Evolutionary conservation across 2,113 vertebrate species (phyloP).

Genomic region (Perognathus longimembris): DNA sequence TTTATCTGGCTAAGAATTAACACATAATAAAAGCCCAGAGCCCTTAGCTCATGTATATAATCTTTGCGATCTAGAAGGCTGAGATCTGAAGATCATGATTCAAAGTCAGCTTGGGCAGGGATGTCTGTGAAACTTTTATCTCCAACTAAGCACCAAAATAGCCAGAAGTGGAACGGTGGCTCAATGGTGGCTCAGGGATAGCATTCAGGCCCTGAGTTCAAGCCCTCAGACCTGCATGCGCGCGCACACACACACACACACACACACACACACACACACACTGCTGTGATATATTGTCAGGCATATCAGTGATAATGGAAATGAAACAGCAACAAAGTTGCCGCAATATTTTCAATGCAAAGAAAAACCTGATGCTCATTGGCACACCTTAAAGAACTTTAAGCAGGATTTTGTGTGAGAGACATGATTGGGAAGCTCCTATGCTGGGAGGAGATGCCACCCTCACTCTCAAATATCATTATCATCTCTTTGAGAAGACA

Average conservation of each 20-base stretch:
- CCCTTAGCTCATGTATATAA: no score
- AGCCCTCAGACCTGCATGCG: background rate
- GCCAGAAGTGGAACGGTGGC: no score
- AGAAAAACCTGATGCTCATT: conserved; percentile 28
- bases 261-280: no score
- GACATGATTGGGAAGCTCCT: background rate
- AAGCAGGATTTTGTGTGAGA: conserved; percentile 25
- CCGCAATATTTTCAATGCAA: conserved; percentile 24
- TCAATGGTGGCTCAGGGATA: no score
- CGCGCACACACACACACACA: no score
- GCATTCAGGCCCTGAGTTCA: no score
- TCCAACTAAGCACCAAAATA: no score
- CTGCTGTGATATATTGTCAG: conserved; percentile 44
- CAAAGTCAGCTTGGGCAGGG: no score
- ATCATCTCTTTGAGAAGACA: background rate
- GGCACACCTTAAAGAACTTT: conserved; percentile 24
- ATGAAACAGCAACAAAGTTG: conserved; percentile 23
- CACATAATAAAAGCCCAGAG: background rate
- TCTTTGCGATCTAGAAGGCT: no score
- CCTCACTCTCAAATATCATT: background rate
- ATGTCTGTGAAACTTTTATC: no score
- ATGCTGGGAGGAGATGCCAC: conserved; percentile 7
- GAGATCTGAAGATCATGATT: no score
- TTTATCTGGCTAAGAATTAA: conserved; percentile 20
- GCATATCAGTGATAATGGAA: conserved; percentile 8